Percentiles rank a stretch among this genome's conserved stretches.
Evolutionary conservation across 2,113 vertebrate genomes (phyloP).

Genomic region (Larimichthys polyactis): DNA sequence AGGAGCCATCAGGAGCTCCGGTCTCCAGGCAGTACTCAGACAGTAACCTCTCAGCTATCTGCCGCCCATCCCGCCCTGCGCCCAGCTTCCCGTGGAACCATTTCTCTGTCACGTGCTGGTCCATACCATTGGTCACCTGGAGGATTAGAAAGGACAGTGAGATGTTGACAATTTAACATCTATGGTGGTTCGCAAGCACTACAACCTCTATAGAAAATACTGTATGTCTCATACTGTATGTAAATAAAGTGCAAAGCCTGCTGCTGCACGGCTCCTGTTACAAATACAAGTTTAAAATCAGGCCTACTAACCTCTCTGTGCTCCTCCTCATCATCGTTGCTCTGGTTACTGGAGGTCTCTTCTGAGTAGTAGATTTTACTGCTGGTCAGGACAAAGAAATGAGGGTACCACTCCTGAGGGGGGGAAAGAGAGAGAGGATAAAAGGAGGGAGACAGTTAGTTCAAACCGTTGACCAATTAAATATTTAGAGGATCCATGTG

Average conservation of each 20-base stretch:
- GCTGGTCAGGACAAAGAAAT: constrained; percentile 98
- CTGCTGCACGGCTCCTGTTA: background rate
- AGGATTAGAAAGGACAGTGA: background rate
- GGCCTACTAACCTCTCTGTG: constrained; percentile 91
- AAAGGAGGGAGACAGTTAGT: background rate
- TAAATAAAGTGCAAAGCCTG: background rate
- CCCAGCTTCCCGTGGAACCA: constrained; percentile 99
- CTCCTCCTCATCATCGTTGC: constrained; percentile 97
- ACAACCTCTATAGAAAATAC: background rate
- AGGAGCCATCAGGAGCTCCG: constrained; percentile 94
- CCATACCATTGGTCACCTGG: constrained; percentile 90
- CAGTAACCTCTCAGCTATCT: constrained; percentile 94
- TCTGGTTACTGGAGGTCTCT: constrained; percentile 92
- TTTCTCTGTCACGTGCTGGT: constrained; percentile 95
- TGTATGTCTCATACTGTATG: background rate
- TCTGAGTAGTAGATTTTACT: constrained; percentile 98
- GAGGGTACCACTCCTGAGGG: constrained; percentile 96
- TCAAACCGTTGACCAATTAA: constrained; percentile 21
- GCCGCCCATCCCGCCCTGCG: constrained; percentile 93
- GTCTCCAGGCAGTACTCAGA: constrained; percentile 96
- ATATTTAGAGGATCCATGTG: constrained; percentile 47
- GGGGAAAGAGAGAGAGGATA: background rate
- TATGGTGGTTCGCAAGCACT: background rate
- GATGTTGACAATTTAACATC: background rate
- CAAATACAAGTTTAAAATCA: background rate